Evolutionary conservation across 2,113 vertebrate genomes (phyloP).

Genomic region (Phaethon lepturus): DNA sequence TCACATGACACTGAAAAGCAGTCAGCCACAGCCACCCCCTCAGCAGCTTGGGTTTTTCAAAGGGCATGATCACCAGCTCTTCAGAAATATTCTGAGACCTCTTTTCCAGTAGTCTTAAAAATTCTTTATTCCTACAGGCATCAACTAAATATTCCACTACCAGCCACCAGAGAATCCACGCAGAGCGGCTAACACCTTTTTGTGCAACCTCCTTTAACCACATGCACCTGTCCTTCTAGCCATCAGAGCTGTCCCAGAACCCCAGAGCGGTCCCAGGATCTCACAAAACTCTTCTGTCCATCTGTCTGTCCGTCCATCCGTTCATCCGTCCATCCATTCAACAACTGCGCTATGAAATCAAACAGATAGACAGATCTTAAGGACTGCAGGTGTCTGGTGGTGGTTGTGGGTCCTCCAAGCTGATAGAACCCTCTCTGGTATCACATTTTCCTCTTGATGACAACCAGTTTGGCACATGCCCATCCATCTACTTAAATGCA

Average conservation of each 20-base stretch:
- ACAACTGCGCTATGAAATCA: neutral
- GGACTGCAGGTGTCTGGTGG: neutral
- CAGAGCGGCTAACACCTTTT: neutral
- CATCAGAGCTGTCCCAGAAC: neutral
- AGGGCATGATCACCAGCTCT: neutral
- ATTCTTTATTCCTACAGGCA: neutral
- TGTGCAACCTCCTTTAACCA: neutral
- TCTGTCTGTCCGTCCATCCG: neutral
- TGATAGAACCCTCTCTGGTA: neutral
- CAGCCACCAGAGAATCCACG: neutral
- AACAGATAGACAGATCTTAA: neutral
- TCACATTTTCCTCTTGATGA: neutral
- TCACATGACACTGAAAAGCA: constrained; percentile 4
- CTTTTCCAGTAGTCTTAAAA: neutral
- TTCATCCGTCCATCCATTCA: neutral
- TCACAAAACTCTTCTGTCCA: neutral
- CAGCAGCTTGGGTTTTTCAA: neutral
- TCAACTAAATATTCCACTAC: neutral
- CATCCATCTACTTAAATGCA: neutral
- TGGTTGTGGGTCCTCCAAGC: neutral
- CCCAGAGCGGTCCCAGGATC: neutral
- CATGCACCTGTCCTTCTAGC: neutral
- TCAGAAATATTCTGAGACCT: neutral
- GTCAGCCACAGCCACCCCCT: neutral
- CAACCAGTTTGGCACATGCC: neutral